These are phyloP conservation scores for Drosophila robusta DNA, from an alignment of 2,888 invertebrate species.

Conservation along the genomic window DNA sequence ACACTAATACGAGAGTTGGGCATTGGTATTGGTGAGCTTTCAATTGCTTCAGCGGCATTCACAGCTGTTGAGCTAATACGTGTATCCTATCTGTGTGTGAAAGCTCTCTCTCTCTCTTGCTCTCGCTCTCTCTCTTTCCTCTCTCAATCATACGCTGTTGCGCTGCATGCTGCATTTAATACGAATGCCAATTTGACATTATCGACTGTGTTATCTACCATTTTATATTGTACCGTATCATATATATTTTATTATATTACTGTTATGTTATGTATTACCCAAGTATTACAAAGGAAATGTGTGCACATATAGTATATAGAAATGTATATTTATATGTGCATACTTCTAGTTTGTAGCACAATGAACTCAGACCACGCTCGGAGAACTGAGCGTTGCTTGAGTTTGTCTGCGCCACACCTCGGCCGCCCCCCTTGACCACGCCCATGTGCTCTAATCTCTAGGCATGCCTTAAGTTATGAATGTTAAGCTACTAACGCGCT, in stretches of 20 bases:
- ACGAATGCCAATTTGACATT: constrained; percentile 22
- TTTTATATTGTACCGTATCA: constrained; percentile 1
- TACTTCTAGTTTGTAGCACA: constrained; percentile 2
- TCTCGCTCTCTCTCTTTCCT: not conserved
- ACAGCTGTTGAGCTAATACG: constrained; percentile 1
- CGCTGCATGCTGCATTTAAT: constrained; percentile 50
- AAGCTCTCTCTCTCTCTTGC: constrained; percentile 8
- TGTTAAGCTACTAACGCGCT: constrained; percentile 47
- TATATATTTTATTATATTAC: constrained; percentile 5
- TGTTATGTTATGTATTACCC: constrained; percentile 29
- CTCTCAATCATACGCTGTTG: constrained; percentile 22
- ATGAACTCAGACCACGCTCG: constrained; percentile 29
- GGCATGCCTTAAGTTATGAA: constrained; percentile 53
- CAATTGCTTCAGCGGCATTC: constrained; percentile 15
- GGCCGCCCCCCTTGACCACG: not conserved
- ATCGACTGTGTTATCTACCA: constrained; percentile 8
- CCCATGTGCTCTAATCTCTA: constrained; percentile 32
- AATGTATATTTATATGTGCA: not conserved
- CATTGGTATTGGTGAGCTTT: constrained; percentile 46
- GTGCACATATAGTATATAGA: not conserved
- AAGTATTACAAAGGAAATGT: not conserved
- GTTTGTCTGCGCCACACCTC: constrained; percentile 1
- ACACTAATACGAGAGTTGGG: constrained; percentile 45
- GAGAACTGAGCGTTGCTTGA: constrained; percentile 16
- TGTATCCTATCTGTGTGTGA: not conserved